Base-by-base conservation (phyloP, 2,888 invertebrate genomes). In the Sinodicranocentrus sp. region DNA sequence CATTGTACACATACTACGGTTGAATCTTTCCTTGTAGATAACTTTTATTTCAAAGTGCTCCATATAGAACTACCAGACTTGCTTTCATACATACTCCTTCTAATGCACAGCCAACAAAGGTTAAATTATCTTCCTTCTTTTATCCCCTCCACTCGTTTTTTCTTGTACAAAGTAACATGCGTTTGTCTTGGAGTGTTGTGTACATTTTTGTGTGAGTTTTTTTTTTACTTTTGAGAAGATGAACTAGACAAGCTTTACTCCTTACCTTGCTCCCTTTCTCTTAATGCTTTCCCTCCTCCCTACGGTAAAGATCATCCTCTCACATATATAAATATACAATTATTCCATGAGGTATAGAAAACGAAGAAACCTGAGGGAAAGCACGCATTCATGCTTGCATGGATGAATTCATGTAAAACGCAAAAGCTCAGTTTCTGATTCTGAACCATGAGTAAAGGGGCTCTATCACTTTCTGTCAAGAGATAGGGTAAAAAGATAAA, bases 401-500 rank as follows among this genome's bases (percentile, higher is more conserved):
- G 28, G 48, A 28, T 59, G 48, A 21, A 43, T 39, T 77, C 54
- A 76, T 39, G 54, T 33, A 57, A 39, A 57, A 26, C 54, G 23
- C 59, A 19, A 26, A 68, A 68, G 26, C 77, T 77, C 68, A 68
- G 67, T 54, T 68, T 68, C 44, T 77, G n/a, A 68, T 61, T 77
- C 43, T 76, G 76, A 65, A 43, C 57, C 57, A 57, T 68, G 67
- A 59, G 68, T 61, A 43, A 65, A 67, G 59, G 10, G 43, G 67
- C 23, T 77, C 67, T 77, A 77, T 57, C 67, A 67, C 76, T 67
- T 77, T 67, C 57, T 77, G 57, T 77, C 76, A 59, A 67, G 76
- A 77, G 59, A 77, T 67, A 43, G 19, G 52, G 33, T 76, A 54
- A 33, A 63, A 63, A 59, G 52, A 77, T 77, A 77, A 77, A 67